phyloP scores from a whole-genome alignment of 1,140 invertebrate genomes.

The Helicoverpa zea region DNA sequence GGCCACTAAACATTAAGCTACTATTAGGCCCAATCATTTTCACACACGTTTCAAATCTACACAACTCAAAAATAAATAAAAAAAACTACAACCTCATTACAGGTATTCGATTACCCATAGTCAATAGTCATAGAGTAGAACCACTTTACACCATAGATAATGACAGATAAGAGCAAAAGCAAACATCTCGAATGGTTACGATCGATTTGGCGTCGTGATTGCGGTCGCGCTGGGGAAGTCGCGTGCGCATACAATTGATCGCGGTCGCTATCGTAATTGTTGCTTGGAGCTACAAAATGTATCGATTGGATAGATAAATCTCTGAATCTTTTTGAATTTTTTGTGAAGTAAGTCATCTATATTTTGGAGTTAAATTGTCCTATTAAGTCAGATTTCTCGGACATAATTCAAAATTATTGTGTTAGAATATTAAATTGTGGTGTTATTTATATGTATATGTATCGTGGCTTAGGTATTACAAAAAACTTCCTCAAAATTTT shows the following conservation, averaged over 20 bases:
- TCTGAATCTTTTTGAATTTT: background rate
- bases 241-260: constrained; percentile 69
- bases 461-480: too few species aligned
- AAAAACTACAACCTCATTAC: constrained; percentile 26
- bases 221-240: constrained; percentile 69
- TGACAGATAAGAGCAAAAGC: constrained; percentile 59
- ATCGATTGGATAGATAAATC: background rate
- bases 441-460: too few species aligned
- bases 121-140: constrained; percentile 42
- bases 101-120: constrained; percentile 38
- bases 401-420: too few species aligned
- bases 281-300: constrained; percentile 50
- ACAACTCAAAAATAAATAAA: constrained; percentile 3
- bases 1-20: too few species aligned
- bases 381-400: too few species aligned
- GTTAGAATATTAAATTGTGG: too few species aligned
- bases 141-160: constrained; percentile 57
- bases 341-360: too few species aligned
- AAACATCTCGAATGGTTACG: constrained; percentile 61
- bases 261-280: constrained; percentile 58
- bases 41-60: background rate
- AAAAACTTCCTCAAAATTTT: too few species aligned
- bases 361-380: too few species aligned
- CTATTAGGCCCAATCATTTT: background rate
- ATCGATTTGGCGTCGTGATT: constrained; percentile 61